Evolutionary conservation across 2,113 vertebrate species (phyloP), one percentile per base, ranked within the genome.

Genomic region (Petrocephalus microphthalmus): DNA sequence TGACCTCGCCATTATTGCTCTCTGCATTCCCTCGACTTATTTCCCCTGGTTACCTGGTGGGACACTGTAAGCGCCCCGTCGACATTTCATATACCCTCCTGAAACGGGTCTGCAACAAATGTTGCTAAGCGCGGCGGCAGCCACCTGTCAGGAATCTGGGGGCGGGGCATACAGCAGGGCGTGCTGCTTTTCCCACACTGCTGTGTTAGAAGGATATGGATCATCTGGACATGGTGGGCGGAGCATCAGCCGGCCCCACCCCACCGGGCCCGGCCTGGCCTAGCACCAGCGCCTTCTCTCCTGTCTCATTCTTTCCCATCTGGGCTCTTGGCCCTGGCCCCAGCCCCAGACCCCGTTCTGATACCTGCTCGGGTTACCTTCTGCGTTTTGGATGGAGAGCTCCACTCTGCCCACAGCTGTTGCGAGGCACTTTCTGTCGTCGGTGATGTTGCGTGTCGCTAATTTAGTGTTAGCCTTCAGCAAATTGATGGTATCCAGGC

Each of bases 191-290:
- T 97, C 97, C 97, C 97, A 97, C 96, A 97, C 94, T 97, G 94
- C 89, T 95, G 94, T 96, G 95, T 96, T 95, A 96, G 96, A 96
- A 96, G 96, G 96, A 96, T 95, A 96, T 95, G 96, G 96, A 96
- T 96, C 95, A 95, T 96, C 94, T 95, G 95, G 90, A 91, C 64
- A 74, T 15, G 88, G 52, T 88, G 33, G 88, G 78, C 15, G 49
- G 57, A 84, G 90, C 57, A 88, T 89, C 25, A 64, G 84, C 37
- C 57, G 74, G 57, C 71, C 87, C 88, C 87, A 51, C 29, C 85
- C 83, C 3, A 7, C 49, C 33, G 25, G 15, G 10, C 42, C 25
- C 84, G 7, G 0, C 33, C 33, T 13, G 8, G 33, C 78, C 78
- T n/a, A 37, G 33, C 83, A 13, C 85, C 85, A 49, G 20, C 11